These are phyloP conservation scores for Cerastis rubricosa DNA, from an alignment of 2,888 invertebrate species.

Conservation along the genomic window DNA sequence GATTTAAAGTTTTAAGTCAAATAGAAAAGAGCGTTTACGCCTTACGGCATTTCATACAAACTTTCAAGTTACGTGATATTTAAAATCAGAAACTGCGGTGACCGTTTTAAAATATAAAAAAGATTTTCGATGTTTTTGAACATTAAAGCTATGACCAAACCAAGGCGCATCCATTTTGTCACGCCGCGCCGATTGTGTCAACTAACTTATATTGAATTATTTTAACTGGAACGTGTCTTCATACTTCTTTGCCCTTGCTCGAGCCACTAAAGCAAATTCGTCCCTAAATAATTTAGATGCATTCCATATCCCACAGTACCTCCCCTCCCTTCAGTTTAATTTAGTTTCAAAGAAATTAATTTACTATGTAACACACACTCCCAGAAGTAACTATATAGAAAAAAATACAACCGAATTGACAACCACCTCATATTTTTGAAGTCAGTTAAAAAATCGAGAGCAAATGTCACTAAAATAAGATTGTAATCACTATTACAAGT, in stretches of 20 bases:
- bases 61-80: not conserved
- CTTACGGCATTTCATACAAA: no score
- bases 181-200: not conserved
- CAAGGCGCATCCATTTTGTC: not conserved
- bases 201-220: not conserved
- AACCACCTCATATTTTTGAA: no score
- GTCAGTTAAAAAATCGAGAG: no score
- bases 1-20: no score
- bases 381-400: no score
- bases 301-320: not conserved
- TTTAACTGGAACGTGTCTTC: not conserved
- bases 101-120: not conserved
- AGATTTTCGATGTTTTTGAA: conserved; percentile 20
- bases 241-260: not conserved
- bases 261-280: not conserved
- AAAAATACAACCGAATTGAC: no score
- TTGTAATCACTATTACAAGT: conserved; percentile 2
- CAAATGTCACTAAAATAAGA: conserved; percentile 6
- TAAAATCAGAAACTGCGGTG: not conserved
- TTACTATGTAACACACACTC: not conserved
- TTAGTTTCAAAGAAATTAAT: not conserved
- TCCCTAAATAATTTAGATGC: not conserved
- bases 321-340: not conserved
- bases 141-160: not conserved
- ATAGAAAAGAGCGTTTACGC: no score